Evolutionary conservation across 2,888 invertebrate genomes (phyloP), one percentile per base, ranked within the genome.

Genomic region (Watsonalla cultraria): DNA sequence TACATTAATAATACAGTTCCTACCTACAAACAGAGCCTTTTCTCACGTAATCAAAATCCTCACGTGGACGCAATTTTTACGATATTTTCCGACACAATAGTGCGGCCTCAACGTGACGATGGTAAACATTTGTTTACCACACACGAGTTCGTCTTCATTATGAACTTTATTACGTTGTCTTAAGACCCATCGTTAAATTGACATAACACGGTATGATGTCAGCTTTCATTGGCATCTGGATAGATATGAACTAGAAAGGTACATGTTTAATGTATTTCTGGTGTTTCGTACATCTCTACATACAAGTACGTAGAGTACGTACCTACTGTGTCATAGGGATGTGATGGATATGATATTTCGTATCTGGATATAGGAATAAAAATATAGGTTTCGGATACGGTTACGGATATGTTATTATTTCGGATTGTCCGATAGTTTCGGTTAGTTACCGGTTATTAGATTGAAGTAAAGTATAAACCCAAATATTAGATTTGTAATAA

Each of bases 141-240:
- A 37, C 39, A 48, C 42, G 13, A 37, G 8, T 35, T 47, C 46
- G 14, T 37, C 14, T 37, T 15, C 15, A 49, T 39, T 49, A 39
- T 39, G n/a, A 15, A 13, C 49, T 37, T 37, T 49, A 49, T 49
- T 39, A 6, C 49, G 6, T 14, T 0, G 37, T 0, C 15, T 37
- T 49, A 49, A 47, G 15, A 15, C 15, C 15, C 49, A 37, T 15
- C 37, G 39, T 15, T 35, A 37, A 49, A 49, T 9, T 14, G 37
- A 49, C 49, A 15, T 9, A 49, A 49, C 14, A 37, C 7, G 49
- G 9, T 11, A 11, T 49, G 49, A 49, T 49, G 49, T 49, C 49
- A 49, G 39, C 11, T 39, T 49, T 39, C 49, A 15, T 49, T 49
- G 49, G 49, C 37, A 37, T 49, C 49, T 8, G 14, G 33, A 49